Base-by-base conservation (phyloP, 2,888 invertebrate genomes). In the Leptopterna dolabrata region DNA sequence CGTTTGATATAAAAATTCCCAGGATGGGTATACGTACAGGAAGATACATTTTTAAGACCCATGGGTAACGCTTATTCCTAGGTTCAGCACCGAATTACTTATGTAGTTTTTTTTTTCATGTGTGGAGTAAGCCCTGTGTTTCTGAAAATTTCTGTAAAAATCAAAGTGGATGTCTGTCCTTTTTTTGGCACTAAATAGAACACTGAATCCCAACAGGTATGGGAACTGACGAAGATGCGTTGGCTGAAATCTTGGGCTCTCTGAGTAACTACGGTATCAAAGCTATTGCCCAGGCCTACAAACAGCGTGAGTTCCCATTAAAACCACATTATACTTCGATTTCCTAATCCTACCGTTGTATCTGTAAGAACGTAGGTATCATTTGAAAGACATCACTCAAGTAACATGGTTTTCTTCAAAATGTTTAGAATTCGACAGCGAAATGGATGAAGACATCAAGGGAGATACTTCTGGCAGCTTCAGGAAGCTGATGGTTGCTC, bases 401-500 rank as follows among this genome's bases (percentile, higher is more conserved):
- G 13, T 51, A n/a, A 51, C n/a, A n/a, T 19, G 0, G n/a, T 51
- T n/a, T 51, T 45, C n/a, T 45, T 51, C n/a, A 51, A 36, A 2
- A 19, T 11, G 43, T 43, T 27, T 41, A 43, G 93, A 92, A 89
- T 92, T 91, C 89, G 91, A 90, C 2, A 91, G 90, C 86, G 89
- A 91, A 9, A 90, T 93, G 89, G 93, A 93, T 89, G 90, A 91
- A 47, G 93, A 93, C 89, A 91, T 93, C 30, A 90, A 91, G 81
- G 92, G 92, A 24, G 94, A 94, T 89, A 93, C 93, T 0, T 93
- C 93, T 89, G 94, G 94, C 13, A 92, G 92, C 90, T 94, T 94
- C 91, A 92, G 92, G 89, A 91, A 93, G 29, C 91, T 94, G 19
- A 91, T 94, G 63, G 92, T 94, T 63, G 92, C 93, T 36, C 90